Conservation (phyloP, 1,140 invertebrate genomes). For the Elymnias hypermnestra region DNA sequence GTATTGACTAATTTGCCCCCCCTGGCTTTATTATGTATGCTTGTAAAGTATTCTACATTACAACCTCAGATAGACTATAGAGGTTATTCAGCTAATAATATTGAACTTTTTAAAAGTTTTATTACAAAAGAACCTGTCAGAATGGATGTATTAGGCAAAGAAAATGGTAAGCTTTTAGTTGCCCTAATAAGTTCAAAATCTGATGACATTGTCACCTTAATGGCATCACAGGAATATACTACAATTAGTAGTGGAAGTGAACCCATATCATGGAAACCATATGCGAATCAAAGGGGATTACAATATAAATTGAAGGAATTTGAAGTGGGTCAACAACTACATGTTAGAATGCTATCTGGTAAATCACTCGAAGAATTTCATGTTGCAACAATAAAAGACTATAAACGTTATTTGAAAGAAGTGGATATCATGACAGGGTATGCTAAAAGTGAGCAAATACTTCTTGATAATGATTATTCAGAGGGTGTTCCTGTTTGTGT, state of each 20-base stretch:
- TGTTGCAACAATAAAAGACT: slow-evolving; percentile 16
- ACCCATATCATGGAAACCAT: slow-evolving; percentile 1
- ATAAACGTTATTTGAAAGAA: slow-evolving; percentile 5
- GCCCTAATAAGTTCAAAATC: slow-evolving; percentile 5
- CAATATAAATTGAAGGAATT: slow-evolving; percentile 13
- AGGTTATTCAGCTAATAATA: no score
- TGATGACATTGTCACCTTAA: slow-evolving; percentile 7
- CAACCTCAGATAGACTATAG: no score
- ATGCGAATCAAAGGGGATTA: not conserved
- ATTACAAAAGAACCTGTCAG: not conserved
- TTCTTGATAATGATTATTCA: slow-evolving; percentile 2
- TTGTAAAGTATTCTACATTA: no score
- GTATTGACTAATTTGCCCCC: no score
- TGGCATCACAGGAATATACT: slow-evolving; percentile 5
- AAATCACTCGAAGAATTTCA: slow-evolving; percentile 16
- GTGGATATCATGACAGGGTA: slow-evolving; percentile 9
- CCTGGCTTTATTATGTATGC: no score
- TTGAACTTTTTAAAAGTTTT: slow-evolving; percentile 6
- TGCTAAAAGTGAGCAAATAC: slow-evolving; percentile 4
- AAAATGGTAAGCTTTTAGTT: slow-evolving; percentile 7
- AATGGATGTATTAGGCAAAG: slow-evolving; percentile 7
- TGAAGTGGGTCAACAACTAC: slow-evolving; percentile 9
- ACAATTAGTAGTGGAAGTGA: slow-evolving; percentile 1
- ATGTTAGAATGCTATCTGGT: slow-evolving; percentile 15
- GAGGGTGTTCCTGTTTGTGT: slow-evolving; percentile 13